Conservation (phyloP, 2,113 vertebrate species). For the Chitala chitala region DNA sequence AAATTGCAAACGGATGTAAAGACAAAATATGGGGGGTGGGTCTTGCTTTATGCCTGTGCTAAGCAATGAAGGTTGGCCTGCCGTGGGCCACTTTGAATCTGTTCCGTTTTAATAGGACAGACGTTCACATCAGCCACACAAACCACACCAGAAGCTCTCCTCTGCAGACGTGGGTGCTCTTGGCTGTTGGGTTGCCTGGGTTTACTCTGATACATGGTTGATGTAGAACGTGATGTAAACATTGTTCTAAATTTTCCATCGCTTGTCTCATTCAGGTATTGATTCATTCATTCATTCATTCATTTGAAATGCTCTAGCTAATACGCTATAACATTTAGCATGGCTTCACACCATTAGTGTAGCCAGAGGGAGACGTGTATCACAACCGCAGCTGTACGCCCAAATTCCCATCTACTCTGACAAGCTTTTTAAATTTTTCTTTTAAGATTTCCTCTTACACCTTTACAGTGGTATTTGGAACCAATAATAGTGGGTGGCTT, state of each 20-base stretch:
- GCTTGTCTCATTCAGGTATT: slow-evolving; percentile 88
- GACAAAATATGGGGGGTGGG: too few relatives aligned
- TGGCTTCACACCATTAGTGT: slow-evolving; percentile 98
- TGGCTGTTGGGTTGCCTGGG: slow-evolving; percentile 77
- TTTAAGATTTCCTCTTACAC: slow-evolving; percentile 62
- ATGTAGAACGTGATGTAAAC: slow-evolving; percentile 91
- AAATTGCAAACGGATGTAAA: too few relatives aligned
- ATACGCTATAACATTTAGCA: slow-evolving; percentile 99
- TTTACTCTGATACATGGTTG: slow-evolving; percentile 89
- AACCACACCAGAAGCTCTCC: slow-evolving; percentile 79
- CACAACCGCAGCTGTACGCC: slow-evolving; percentile 74
- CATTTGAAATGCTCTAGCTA: slow-evolving; percentile 91
- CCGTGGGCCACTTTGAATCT: slow-evolving; percentile 75
- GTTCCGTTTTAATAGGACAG: slow-evolving; percentile 72
- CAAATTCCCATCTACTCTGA: slow-evolving; percentile 73
- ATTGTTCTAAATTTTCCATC: slow-evolving; percentile 93
- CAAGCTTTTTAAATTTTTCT: slow-evolving; percentile 53
- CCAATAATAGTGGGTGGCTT: slow-evolving; percentile 76
- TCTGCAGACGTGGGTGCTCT: slow-evolving; percentile 80
- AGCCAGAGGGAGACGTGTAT: slow-evolving; percentile 71
- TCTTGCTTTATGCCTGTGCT: slow-evolving; percentile 86
- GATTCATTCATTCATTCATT: slow-evolving; percentile 89
- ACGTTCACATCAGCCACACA: slow-evolving; percentile 78
- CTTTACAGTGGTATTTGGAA: slow-evolving; percentile 75
- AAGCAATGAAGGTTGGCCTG: slow-evolving; percentile 86